Base-by-base conservation (phyloP, 2,888 invertebrate genomes). In the Linnaemya vulpina region DNA sequence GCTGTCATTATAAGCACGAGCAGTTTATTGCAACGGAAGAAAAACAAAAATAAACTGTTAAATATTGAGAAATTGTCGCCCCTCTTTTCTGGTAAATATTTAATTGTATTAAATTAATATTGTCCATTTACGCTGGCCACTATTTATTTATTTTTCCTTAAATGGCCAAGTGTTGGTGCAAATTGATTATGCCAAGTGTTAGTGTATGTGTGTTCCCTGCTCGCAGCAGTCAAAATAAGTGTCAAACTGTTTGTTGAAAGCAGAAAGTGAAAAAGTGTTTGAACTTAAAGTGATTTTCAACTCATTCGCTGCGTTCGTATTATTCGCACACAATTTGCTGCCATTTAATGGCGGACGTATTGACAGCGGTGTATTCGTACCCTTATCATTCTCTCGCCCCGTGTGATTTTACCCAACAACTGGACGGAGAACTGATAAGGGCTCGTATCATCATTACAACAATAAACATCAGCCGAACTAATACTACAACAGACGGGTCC, bases 401-500 rank as follows among this genome's bases (percentile, higher is more conserved):
- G 96, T 97, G 95, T 95, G 88, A 88, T 94, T 93, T 94, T 92
- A 91, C 93, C 60, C 93, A 92, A 95, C 96, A 93, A 97, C 97
- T 97, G 97, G 97, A 98, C 97, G 97, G 97, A 98, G 97, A 97
- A 97, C 97, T 97, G 97, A 97, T 97, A 97, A 97, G 97, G 97
- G 97, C 97, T 95, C 95, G 95, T 95, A 95, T 93, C 94, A 92
- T 93, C 93, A 90, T 87, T 68, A 89, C 89, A 90, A 89, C 92
- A 89, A 71, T 86, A 90, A 90, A 65, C 65, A 25, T 53, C 13
- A 58, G 9, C 35, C 13, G n/a, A 49, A 58, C 46, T 65, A 11
- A 15, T 4, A 74, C 60, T 51, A 60, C 60, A 51, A 1, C 13
- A 68, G 30, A 5, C 30, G 70, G 68, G 22, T 58, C n/a, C 30